A percentile compares a stretch with the other conserved stretches of the same genome.
phyloP scores from a whole-genome alignment of 2,888 invertebrate genomes.

The Uropetala carovei region DNA sequence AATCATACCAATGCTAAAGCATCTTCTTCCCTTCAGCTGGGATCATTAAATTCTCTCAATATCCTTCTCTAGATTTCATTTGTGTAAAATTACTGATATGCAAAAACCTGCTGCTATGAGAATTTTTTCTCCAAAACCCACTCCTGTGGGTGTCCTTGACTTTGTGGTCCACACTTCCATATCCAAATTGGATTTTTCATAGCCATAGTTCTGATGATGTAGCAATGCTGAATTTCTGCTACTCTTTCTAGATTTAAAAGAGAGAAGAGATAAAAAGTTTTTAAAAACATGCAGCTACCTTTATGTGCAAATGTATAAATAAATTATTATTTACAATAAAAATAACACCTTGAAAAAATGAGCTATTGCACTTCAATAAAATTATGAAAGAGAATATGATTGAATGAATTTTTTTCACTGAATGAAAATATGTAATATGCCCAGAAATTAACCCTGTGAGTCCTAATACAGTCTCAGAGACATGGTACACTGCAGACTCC shows the following conservation, averaged over 20 bases:
- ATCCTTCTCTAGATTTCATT: constrained; percentile 46
- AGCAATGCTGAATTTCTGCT: constrained; percentile 29
- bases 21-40: constrained; percentile 20
- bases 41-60: background rate
- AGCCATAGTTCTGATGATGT: constrained; percentile 68
- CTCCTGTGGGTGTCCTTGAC: constrained; percentile 70
- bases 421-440: too few relatives aligned
- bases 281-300: too few relatives aligned
- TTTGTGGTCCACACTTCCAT: background rate
- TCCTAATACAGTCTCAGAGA: too few relatives aligned
- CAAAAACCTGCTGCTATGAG: constrained; percentile 70
- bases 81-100: background rate
- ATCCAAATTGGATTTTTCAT: constrained; percentile 68
- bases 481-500: too few relatives aligned
- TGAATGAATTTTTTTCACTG: too few relatives aligned
- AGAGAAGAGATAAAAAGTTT: too few relatives aligned
- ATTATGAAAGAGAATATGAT: too few relatives aligned
- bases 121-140: constrained; percentile 72
- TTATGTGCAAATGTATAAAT: too few relatives aligned
- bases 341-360: too few relatives aligned
- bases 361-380: too few relatives aligned
- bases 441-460: too few relatives aligned
- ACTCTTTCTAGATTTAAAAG: constrained; percentile 38
- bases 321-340: too few relatives aligned
- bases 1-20: constrained; percentile 66